Conservation (phyloP, 2,113 vertebrate genomes). For the Phoenicopterus ruber region DNA sequence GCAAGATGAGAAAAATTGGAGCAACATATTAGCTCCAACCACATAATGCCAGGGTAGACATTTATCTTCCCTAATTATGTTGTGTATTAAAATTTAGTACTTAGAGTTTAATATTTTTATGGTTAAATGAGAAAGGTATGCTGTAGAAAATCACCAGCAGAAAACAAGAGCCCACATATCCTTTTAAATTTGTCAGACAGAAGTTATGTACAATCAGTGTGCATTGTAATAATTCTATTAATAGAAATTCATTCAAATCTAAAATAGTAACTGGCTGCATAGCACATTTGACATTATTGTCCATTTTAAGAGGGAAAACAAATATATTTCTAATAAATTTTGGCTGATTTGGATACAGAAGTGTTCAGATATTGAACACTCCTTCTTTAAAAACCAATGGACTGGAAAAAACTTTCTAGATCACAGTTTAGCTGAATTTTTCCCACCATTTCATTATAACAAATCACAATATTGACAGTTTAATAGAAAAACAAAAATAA, state of each 20-base stretch:
- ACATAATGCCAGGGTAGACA: background rate
- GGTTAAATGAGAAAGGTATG: conserved; percentile 20
- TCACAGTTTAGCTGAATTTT: conserved; percentile 67
- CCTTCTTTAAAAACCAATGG: conserved; percentile 65
- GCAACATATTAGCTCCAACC: background rate
- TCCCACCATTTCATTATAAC: conserved; percentile 62
- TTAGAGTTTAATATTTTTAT: conserved; percentile 31
- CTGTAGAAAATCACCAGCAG: conserved; percentile 60
- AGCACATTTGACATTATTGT: conserved; percentile 94
- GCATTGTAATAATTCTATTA: conserved; percentile 88
- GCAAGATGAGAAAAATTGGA: background rate
- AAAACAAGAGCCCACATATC: conserved; percentile 74
- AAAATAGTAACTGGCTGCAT: conserved; percentile 93
- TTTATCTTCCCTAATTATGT: background rate
- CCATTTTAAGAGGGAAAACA: conserved; percentile 77
- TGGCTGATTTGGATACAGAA: conserved; percentile 71
- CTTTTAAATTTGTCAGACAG: conserved; percentile 91
- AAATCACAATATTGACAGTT: conserved; percentile 67
- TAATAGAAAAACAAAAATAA: conserved; percentile 45
- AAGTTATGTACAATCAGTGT: conserved; percentile 91
- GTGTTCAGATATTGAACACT: conserved; percentile 59
- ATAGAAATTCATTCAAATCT: conserved; percentile 80
- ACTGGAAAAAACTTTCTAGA: conserved; percentile 60
- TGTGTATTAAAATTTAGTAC: background rate
- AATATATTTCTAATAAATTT: conserved; percentile 76